Percentiles rank a stretch among this genome's conserved stretches.
Evolutionary conservation across 2,888 invertebrate species (phyloP).

Genomic region (Tenodera sinensis): DNA sequence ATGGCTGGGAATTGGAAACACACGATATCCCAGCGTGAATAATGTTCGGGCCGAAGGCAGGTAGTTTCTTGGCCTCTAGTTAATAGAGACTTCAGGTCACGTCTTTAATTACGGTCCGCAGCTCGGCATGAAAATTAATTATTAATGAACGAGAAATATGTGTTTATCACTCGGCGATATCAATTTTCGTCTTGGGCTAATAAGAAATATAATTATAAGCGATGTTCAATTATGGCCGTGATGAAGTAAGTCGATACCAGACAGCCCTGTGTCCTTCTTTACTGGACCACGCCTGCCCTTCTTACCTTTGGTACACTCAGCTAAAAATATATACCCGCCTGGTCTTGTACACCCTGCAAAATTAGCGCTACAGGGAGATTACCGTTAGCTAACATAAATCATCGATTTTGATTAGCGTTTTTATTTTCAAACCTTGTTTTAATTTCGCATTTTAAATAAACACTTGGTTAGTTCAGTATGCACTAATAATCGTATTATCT

Average conservation of each 20-base stretch:
- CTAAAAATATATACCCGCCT: neutral
- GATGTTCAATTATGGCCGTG: neutral
- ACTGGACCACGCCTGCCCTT: neutral
- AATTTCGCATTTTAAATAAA: no score
- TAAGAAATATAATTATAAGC: conserved; percentile 6
- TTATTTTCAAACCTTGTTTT: no score
- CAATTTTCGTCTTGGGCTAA: conserved; percentile 4
- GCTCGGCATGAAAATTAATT: conserved; percentile 1
- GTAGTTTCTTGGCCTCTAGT: neutral
- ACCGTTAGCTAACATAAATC: no score
- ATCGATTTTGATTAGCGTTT: no score
- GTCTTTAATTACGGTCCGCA: conserved; percentile 4
- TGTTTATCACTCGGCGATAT: neutral
- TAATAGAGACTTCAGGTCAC: neutral
- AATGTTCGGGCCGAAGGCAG: neutral
- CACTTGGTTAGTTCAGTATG: no score
- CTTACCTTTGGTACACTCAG: neutral
- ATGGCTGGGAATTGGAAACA: neutral
- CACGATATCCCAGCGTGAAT: neutral
- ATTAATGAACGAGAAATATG: conserved; percentile 7
- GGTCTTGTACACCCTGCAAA: no score
- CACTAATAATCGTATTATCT: no score
- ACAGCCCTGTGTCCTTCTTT: neutral
- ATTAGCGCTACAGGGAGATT: no score
- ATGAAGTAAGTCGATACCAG: neutral